These are phyloP conservation scores for Peromyscus californicus DNA, from an alignment of 2,113 vertebrate species.

Conservation along the genomic window DNA sequence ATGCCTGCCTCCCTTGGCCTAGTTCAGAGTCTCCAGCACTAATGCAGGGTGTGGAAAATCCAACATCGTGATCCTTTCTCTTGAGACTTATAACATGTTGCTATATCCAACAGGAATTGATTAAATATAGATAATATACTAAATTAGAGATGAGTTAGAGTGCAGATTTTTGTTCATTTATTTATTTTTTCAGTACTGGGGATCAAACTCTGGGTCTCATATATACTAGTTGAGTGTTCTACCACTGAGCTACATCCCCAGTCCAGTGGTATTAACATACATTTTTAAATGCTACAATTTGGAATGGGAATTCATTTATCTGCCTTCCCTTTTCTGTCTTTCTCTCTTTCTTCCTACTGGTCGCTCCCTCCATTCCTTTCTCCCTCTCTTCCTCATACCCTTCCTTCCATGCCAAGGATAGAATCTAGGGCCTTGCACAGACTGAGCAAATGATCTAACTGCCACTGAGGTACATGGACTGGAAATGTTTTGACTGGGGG, in stretches of 20 bases:
- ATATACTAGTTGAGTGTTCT: background rate
- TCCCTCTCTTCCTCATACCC: too few relatives aligned
- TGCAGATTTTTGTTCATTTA: slow-evolving; percentile 25
- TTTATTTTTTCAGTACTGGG: background rate
- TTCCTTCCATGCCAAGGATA: background rate
- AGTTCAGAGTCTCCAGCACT: slow-evolving; percentile 23
- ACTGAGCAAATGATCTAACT: background rate
- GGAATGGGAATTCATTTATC: slow-evolving; percentile 16
- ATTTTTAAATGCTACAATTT: slow-evolving; percentile 45
- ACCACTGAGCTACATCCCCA: background rate
- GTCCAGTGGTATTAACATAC: background rate
- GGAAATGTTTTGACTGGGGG: background rate
- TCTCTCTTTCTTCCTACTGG: too few relatives aligned
- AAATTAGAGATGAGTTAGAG: slow-evolving; percentile 47
- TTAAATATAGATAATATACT: slow-evolving; percentile 62
- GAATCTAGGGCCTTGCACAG: background rate
- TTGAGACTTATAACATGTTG: slow-evolving; percentile 46
- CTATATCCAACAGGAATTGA: slow-evolving; percentile 57
- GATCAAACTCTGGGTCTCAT: background rate
- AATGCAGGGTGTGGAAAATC: slow-evolving; percentile 36
- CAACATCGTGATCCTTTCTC: slow-evolving; percentile 22
- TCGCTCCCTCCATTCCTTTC: too few relatives aligned
- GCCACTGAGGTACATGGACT: background rate
- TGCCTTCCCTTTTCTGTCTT: background rate
- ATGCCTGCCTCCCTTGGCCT: background rate